Percentiles rank a stretch among this genome's conserved stretches.
phyloP scores from a whole-genome alignment of 2,797 vertebrate genomes.

The Falco cherrug region DNA sequence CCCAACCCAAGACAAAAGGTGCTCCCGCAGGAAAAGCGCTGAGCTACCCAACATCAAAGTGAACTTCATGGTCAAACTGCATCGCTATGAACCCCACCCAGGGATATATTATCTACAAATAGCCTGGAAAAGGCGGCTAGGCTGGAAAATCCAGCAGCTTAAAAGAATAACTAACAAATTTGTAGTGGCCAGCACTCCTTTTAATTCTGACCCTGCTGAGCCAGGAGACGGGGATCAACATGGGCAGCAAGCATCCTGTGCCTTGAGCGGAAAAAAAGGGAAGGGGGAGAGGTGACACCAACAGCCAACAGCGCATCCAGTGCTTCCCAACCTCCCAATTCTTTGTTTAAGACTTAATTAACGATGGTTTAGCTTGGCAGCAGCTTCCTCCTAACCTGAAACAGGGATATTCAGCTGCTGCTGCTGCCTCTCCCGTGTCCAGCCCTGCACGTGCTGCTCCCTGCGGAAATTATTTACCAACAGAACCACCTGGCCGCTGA shows the following conservation, averaged over 20 bases:
- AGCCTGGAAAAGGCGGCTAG: background rate
- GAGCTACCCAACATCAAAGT: background rate
- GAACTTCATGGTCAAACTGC: background rate
- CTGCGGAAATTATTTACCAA: background rate
- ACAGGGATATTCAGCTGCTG: accelerated
- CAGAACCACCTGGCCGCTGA: accelerated
- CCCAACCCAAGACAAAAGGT: background rate
- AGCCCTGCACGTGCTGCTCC: background rate
- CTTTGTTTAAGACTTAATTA: background rate
- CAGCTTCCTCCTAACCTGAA: accelerated
- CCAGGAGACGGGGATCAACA: background rate
- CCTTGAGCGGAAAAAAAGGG: background rate
- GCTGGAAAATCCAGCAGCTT: background rate
- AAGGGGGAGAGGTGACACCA: too few species aligned
- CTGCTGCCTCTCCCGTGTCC: accelerated
- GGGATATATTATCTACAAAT: background rate
- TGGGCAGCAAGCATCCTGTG: accelerated
- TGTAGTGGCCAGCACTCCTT: background rate
- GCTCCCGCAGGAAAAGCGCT: background rate
- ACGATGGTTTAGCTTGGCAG: background rate
- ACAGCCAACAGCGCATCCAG: accelerated
- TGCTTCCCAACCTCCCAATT: background rate
- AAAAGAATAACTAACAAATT: background rate
- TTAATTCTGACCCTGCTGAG: background rate
- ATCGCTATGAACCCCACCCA: background rate